Base-by-base conservation (phyloP, 2,113 vertebrate genomes). In the Seriola quinqueradiata region DNA sequence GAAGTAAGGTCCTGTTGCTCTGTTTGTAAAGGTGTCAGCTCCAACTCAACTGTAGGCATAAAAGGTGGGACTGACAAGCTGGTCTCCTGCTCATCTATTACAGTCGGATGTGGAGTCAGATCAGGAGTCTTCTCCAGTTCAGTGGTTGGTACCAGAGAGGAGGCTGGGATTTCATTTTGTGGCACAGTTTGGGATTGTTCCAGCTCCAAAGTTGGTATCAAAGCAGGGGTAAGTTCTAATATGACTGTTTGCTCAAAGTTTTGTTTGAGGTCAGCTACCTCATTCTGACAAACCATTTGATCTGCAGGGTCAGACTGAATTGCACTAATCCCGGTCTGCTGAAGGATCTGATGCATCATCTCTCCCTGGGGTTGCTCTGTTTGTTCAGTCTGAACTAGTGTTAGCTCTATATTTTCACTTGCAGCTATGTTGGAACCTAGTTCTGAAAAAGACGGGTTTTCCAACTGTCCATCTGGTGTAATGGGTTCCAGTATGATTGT, bases 401-500 rank as follows among this genome's bases (percentile, higher is more conserved):
- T 78, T 23, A 90, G 55, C 64, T 85, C 87, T 42, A 78, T 57
- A 44, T 63, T 86, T 75, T 86, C 88, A 57, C 63, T 81, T 50
- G 52, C 14, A 38, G 55, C 66, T 44, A 90, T 60, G 12, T 89
- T 73, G 14, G 89, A 80, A 64, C 70, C 81, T 1, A 92, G 32
- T 11, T 83, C 81, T 58, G 90, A 75, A 48, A 92, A 91, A 38
- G 86, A 55, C 5, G 85, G 83, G 65, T 81, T 90, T 77, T 89
- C 77, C 21, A 91, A 48, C 54, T 92, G 92, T 77, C 86, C 92
- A 19, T 94, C 92, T 70, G 90, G 89, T 2, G 91, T 92, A 34
- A 94, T 93, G 13, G 92, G 91, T 67, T 94, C 93, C 25, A 94
- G 69, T 77, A 92, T 93, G 44, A 93, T 90, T 2, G 88, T 92